Conservation (phyloP, 2,797 vertebrate genomes). For the Macropodus opercularis region DNA sequence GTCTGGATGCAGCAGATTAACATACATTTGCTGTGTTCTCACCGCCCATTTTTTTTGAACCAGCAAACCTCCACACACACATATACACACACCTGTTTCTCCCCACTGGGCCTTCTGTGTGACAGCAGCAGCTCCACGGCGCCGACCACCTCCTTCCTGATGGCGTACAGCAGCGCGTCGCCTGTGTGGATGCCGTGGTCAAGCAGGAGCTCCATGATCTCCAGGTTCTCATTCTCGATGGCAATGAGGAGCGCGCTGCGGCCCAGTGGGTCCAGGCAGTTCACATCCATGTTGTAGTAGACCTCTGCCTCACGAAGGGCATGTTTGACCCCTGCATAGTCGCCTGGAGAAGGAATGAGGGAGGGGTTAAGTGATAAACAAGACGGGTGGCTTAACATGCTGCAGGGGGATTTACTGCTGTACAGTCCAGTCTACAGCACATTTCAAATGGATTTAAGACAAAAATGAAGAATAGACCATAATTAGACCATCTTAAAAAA, state of each 20-base stretch:
- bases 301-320: slow-evolving; percentile 93
- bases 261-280: slow-evolving; percentile 95
- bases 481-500: too few species aligned
- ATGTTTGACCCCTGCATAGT: slow-evolving; percentile 95
- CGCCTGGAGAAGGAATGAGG: slow-evolving; percentile 71
- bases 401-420: too few species aligned
- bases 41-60: not conserved
- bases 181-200: slow-evolving; percentile 92
- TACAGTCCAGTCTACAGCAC: too few species aligned
- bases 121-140: slow-evolving; percentile 95
- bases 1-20: slow-evolving; percentile 1
- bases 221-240: slow-evolving; percentile 97
- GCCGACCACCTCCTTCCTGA: slow-evolving; percentile 95
- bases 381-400: not conserved
- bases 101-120: slow-evolving; percentile 89
- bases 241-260: slow-evolving; percentile 94
- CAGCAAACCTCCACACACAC: not conserved
- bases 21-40: not conserved
- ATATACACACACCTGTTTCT: slow-evolving; percentile 90
- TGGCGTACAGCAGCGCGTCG: slow-evolving; percentile 94
- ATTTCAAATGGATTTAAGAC: too few species aligned
- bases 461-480: too few species aligned
- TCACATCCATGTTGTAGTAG: slow-evolving; percentile 97
- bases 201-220: slow-evolving; percentile 95
- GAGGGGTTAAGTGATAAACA: too few species aligned